phyloP scores from a whole-genome alignment of 1,140 invertebrate species.

The Drosophila obscura region DNA sequence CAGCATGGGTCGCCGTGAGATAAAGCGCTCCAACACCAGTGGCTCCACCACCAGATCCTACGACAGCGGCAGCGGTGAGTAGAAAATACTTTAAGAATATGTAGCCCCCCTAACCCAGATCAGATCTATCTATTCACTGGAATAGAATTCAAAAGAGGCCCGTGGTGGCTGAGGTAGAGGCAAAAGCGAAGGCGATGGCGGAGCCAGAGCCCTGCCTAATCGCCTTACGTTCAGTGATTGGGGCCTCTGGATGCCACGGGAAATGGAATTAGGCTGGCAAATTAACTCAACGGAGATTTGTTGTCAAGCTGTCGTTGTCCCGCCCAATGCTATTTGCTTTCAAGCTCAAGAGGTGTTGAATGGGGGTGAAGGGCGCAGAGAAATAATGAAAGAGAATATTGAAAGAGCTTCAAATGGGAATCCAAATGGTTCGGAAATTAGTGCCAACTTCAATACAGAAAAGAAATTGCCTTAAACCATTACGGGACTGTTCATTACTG shows the following conservation, averaged over 20 bases:
- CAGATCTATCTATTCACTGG: constrained; percentile 51
- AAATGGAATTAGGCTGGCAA: constrained; percentile 72
- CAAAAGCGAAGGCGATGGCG: background rate
- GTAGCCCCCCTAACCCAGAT: constrained; percentile 19
- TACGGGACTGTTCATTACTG: background rate
- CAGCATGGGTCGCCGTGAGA: constrained; percentile 82
- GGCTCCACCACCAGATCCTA: constrained; percentile 79
- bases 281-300: constrained; percentile 72
- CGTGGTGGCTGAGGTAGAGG: too few relatives aligned
- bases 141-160: constrained; percentile 29
- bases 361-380: background rate
- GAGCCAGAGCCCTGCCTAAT: constrained; percentile 40
- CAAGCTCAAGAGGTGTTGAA: constrained; percentile 17
- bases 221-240: constrained; percentile 58
- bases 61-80: constrained; percentile 81
- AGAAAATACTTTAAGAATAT: constrained; percentile 14
- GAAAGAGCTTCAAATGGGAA: constrained; percentile 3
- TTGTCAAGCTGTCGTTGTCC: constrained; percentile 57
- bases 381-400: constrained; percentile 5
- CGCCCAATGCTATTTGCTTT: constrained; percentile 19
- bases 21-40: constrained; percentile 82
- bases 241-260: constrained; percentile 39
- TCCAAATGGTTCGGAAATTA: constrained; percentile 33
- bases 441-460: constrained; percentile 3
- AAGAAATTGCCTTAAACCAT: background rate